Percentiles rank a stretch among this genome's conserved stretches.
These are phyloP conservation scores for Anneissia japonica DNA, from an alignment of 35 echinoderm and acorn worm genomes.

Conservation along the genomic window DNA sequence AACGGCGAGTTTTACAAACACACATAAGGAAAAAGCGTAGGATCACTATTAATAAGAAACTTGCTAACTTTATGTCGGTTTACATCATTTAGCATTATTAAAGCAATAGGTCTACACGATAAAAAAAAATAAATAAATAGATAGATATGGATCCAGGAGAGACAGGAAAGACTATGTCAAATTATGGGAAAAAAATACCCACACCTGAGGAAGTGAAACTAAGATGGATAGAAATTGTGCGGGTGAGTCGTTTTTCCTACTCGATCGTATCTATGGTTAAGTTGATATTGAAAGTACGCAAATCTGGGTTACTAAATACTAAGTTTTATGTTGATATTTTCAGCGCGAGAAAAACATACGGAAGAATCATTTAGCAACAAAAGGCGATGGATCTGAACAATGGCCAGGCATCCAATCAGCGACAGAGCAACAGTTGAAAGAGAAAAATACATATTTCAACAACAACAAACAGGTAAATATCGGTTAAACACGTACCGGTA, in stretches of 20 bases:
- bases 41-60: no score
- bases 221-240: conserved; percentile 80
- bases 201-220: conserved; percentile 83
- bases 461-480: conserved; percentile 76
- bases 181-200: conserved; percentile 77
- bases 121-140: not conserved
- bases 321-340: not conserved
- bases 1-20: no score
- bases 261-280: no score
- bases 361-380: conserved; percentile 66
- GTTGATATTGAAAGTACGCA: no score
- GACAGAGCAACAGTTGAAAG: conserved; percentile 33
- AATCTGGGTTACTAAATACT: not conserved
- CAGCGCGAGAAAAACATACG: conserved; percentile 60
- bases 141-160: conserved; percentile 49
- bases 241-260: conserved; percentile 64
- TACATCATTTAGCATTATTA: no score
- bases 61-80: no score
- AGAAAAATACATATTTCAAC: conserved; percentile 77
- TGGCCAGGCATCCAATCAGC: conserved; percentile 59
- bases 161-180: conserved; percentile 66
- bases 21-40: no score
- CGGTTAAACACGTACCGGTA: not conserved
- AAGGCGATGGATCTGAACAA: conserved; percentile 50
- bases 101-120: no score